Base-by-base conservation (phyloP, 1,140 invertebrate species). In the Bombus terrestris region DNA sequence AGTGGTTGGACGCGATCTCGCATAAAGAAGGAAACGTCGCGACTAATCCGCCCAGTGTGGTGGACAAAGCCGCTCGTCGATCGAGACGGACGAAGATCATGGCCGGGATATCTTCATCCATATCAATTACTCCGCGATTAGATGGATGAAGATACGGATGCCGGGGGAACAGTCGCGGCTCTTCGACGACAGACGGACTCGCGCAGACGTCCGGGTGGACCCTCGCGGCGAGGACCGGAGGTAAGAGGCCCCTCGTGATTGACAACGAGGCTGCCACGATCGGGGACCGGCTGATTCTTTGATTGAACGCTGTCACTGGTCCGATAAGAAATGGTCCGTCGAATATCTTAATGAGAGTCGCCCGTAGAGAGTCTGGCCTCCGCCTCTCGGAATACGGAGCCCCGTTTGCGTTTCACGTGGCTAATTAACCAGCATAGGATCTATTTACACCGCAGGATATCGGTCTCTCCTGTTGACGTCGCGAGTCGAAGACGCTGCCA, bases 91-190 rank as follows among this genome's bases (percentile, higher is more conserved):
- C 82, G 90, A 91, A 88, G 86, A 87, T 85, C 83, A 77, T 78
- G 64, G 47, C 37, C 47, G 91, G 59, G 93, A 95, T 95, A 95
- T 95, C 94, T 95, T 94, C 92, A 94, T 95, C 90, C 93, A 94
- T 95, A 95, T 95, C 94, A 95, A 95, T 95, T 95, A 95, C 94
- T 95, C 94, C 91, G 92, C 93, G 95, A 95, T 95, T 95, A 95
- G 94, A 95, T 95, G 93, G 92, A 93, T 92, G 91, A 92, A 95
- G 94, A 95, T 95, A 95, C 92, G 92, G 81, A 88, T 83, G 83
- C 57, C 79, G 53, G 72, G 86, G 32, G 75, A 73, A 75, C 75
- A 13, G 85, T 62, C 78, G 53, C 73, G 81, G 53, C 72, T 28
- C 39, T n/a, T 25, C 28, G 59, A 72, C 72, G 79, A 68, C 83